A percentile compares a stretch with the other conserved stretches of the same genome.
Evolutionary conservation across 1,140 invertebrate genomes (phyloP).

Genomic region (Trichonephila clavipes): DNA sequence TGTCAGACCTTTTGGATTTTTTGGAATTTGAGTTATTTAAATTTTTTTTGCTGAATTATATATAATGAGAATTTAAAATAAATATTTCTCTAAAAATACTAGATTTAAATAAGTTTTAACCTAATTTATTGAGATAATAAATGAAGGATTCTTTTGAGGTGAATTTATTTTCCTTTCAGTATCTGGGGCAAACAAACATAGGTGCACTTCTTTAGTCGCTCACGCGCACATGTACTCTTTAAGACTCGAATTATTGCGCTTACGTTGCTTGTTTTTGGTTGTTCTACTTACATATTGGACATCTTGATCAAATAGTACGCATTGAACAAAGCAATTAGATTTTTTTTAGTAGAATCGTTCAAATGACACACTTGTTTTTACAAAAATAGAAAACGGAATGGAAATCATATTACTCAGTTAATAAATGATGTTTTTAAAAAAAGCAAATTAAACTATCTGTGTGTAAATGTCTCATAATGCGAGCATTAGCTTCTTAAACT

Average conservation of each 20-base stretch:
- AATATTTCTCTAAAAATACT: too few species aligned
- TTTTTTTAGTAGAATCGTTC: background rate
- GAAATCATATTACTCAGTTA: too few species aligned
- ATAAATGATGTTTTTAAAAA: background rate
- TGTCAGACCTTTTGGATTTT: too few species aligned
- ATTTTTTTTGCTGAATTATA: too few species aligned
- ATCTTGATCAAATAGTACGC: background rate
- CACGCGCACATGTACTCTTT: background rate
- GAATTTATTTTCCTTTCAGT: background rate
- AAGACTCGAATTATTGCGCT: background rate
- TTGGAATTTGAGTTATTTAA: too few species aligned
- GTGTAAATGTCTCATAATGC: background rate
- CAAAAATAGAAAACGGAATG: too few species aligned
- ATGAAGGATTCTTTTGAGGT: background rate
- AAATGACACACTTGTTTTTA: too few species aligned
- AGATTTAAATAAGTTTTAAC: too few species aligned
- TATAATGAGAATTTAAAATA: too few species aligned
- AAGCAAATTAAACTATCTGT: too few species aligned
- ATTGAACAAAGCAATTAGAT: background rate
- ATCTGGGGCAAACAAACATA: background rate
- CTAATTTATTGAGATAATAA: too few species aligned
- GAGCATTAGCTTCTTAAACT: too few species aligned
- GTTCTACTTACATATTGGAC: background rate
- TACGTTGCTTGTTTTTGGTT: background rate
- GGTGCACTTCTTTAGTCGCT: background rate